Conservation (phyloP, 2,113 vertebrate genomes). For the Urocynchramus pylzowi region DNA sequence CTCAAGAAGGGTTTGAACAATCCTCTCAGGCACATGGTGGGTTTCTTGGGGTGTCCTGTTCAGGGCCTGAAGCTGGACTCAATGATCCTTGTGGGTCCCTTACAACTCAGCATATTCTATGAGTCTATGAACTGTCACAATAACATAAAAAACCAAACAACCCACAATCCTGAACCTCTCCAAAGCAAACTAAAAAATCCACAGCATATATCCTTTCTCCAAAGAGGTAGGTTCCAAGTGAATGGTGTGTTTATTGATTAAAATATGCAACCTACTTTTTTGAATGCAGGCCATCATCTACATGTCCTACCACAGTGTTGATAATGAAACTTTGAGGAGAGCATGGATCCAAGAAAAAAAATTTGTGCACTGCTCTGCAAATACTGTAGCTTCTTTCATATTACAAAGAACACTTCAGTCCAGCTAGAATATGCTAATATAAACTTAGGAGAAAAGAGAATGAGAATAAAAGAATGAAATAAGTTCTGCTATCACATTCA, state of each 20-base stretch:
- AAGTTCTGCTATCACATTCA: not conserved
- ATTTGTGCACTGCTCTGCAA: not conserved
- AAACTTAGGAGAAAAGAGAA: not conserved
- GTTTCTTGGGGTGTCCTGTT: not conserved
- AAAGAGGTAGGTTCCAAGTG: not conserved
- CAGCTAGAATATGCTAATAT: not conserved
- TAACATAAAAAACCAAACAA: not conserved
- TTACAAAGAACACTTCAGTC: not conserved
- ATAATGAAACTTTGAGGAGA: not conserved
- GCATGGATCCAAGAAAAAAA: accelerated
- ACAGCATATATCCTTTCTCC: not conserved
- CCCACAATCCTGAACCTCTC: not conserved
- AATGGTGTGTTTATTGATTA: not conserved
- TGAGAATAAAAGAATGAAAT: not conserved
- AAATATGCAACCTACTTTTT: not conserved
- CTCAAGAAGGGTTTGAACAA: not conserved
- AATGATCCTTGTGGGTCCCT: not conserved
- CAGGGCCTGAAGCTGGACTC: not conserved
- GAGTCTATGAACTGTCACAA: not conserved
- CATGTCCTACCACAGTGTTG: accelerated
- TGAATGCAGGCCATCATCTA: not conserved
- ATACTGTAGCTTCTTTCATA: not conserved
- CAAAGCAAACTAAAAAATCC: not conserved
- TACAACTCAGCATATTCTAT: not conserved
- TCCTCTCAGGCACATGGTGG: not conserved